Conservation (phyloP, 2,113 vertebrate species). For the Mystacornis crossleyi region DNA sequence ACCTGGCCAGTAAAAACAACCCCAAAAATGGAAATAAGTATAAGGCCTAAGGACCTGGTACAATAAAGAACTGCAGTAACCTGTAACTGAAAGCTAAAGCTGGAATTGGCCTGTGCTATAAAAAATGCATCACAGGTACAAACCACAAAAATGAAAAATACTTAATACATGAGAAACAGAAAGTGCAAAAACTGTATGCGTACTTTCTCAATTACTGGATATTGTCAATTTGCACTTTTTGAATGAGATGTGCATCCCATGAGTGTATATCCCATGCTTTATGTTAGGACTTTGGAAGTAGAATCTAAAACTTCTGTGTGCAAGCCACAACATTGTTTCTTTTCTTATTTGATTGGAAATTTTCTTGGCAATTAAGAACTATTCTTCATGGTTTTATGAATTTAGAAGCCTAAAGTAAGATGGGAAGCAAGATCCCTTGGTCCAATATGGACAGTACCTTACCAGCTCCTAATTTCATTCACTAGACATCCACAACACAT, state of each 20-base stretch:
- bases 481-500: background rate
- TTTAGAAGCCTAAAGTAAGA: background rate
- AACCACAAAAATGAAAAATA: background rate
- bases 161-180: background rate
- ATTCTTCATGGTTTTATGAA: background rate
- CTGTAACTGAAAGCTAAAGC: slow-evolving; percentile 47
- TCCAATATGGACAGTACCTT: background rate
- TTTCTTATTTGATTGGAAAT: background rate
- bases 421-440: background rate
- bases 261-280: background rate
- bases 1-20: slow-evolving; percentile 75
- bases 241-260: background rate
- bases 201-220: background rate
- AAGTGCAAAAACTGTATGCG: background rate
- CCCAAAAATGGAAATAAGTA: background rate
- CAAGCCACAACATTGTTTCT: background rate
- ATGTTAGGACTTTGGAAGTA: background rate
- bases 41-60: background rate
- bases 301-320: background rate
- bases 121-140: background rate
- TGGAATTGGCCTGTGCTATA: background rate
- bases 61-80: background rate
- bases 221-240: background rate
- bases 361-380: background rate
- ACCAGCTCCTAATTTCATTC: background rate